phyloP scores from a whole-genome alignment of 2,888 invertebrate genomes.

The Lasius platythorax region DNA sequence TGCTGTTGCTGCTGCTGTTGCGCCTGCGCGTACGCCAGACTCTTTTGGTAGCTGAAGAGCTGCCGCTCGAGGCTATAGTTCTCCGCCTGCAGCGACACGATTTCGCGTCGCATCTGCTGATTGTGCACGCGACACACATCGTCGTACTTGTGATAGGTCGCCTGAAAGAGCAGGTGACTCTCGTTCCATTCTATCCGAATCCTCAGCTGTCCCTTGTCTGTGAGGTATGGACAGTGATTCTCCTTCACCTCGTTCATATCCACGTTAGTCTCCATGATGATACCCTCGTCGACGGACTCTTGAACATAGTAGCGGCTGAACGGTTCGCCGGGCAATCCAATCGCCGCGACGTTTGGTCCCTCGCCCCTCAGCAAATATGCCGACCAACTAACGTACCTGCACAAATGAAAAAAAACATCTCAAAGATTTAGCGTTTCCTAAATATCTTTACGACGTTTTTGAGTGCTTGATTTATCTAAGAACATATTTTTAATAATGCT shows the following conservation, averaged over 20 bases:
- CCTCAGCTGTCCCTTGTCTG: constrained; percentile 91
- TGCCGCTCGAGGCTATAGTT: constrained; percentile 94
- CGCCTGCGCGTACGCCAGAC: constrained; percentile 91
- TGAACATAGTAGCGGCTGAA: constrained; percentile 94
- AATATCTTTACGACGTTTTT: not conserved
- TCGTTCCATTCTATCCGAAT: constrained; percentile 94
- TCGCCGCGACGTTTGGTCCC: constrained; percentile 88
- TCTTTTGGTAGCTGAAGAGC: constrained; percentile 93
- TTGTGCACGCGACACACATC: constrained; percentile 93
- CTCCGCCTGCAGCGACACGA: constrained; percentile 93
- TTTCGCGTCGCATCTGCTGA: constrained; percentile 94
- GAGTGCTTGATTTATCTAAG: not conserved
- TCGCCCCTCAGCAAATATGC: constrained; percentile 90
- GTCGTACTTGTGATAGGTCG: constrained; percentile 94
- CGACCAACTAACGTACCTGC: constrained; percentile 90
- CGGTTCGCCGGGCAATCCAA: constrained; percentile 91
- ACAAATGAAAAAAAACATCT: not conserved
- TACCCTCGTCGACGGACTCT: constrained; percentile 92
- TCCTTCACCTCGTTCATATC: constrained; percentile 91
- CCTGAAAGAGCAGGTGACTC: constrained; percentile 92
- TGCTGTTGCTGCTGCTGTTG: constrained; percentile 85
- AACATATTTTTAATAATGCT: not conserved
- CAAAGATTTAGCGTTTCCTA: not conserved
- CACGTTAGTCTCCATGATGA: constrained; percentile 93
- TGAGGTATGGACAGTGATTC: constrained; percentile 90